Base-by-base conservation (phyloP, 64 coral and sea anemone species). In the Montipora foliosa region DNA sequence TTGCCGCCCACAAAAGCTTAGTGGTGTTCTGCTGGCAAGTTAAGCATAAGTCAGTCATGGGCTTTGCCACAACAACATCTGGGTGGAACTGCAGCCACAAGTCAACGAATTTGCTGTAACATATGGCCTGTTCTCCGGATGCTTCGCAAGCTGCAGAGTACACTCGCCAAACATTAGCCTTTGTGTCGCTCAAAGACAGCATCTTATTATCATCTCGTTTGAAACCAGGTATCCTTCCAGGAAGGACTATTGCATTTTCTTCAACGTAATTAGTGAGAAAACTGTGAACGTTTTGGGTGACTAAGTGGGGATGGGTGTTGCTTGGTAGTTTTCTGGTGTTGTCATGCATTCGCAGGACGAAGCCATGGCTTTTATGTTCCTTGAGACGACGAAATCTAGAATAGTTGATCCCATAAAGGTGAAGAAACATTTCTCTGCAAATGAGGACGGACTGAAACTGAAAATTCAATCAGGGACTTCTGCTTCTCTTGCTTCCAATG, bases 11-110 rank as follows among this genome's bases (percentile, higher is more conserved):
- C 13, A 76, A 58, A 25, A 91, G 49, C 25, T 64, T 87, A 16
- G 68, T 87, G 12, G 73, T 95, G 60, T 95, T 91, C 22, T 91
- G 48, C 74, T 91, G 94, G 52, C 94, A 95, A 6, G 75, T 95
- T 3, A 72, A 49, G 78, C 80, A 95, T 1, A 95, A 47, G 68
- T 95, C 93, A 44, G 87, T 91, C 89, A 90, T 91, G 2, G 88
- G 93, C 61, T 91, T 95, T 89, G 93, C 47, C n/a, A 94, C 79
- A 44, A 83, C 48, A 19, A 85, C 15, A 48, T 90, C 21, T 9
- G 73, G 93, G 50, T 58, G 75, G 22, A 95, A 79, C 52, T 95
- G 55, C n/a, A 90, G 37, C 93, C 81, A 87, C 4, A 95, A 21
- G 22, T 95, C 29, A 29, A 85, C 44, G 13, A 64, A 90, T 84